Conservation (phyloP, 2,797 vertebrate species). For the Anableps anableps region DNA sequence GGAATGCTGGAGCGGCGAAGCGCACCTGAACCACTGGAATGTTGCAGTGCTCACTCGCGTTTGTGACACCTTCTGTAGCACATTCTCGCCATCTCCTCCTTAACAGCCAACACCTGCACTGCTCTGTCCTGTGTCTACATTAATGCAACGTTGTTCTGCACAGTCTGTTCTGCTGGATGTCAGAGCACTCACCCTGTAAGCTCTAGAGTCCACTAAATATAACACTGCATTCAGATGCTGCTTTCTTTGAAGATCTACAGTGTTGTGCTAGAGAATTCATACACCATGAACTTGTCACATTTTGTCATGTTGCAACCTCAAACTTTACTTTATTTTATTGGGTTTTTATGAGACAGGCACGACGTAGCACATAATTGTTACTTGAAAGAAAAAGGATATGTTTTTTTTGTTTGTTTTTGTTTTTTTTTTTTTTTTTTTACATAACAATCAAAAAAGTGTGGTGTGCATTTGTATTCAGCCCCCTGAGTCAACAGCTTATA, state of each 20-base stretch:
- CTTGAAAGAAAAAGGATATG: background rate
- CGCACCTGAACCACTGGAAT: conserved; percentile 69
- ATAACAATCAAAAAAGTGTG: background rate
- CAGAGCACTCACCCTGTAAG: background rate
- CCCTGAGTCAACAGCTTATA: background rate
- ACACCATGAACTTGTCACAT: background rate
- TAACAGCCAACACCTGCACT: conserved; percentile 54
- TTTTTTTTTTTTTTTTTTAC: background rate
- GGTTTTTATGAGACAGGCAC: background rate
- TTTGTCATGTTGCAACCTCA: background rate
- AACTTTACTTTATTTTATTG: conserved; percentile 2
- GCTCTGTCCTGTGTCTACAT: conserved; percentile 18
- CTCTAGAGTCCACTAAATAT: conserved; percentile 15
- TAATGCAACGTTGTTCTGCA: conserved; percentile 17
- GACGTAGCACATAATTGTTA: background rate
- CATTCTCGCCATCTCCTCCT: conserved; percentile 45
- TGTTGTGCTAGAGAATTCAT: background rate
- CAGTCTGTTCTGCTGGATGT: conserved; percentile 17
- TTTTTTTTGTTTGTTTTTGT: background rate
- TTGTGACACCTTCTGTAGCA: conserved; percentile 27
- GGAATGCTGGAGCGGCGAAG: conserved; percentile 72
- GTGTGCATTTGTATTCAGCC: background rate
- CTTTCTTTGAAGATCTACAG: conserved; percentile 9
- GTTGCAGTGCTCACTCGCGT: conserved; percentile 30
- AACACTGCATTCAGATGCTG: conserved; percentile 32